These are phyloP conservation scores for Ochropleura leucogaster DNA, from an alignment of 2,888 invertebrate species.

Conservation along the genomic window DNA sequence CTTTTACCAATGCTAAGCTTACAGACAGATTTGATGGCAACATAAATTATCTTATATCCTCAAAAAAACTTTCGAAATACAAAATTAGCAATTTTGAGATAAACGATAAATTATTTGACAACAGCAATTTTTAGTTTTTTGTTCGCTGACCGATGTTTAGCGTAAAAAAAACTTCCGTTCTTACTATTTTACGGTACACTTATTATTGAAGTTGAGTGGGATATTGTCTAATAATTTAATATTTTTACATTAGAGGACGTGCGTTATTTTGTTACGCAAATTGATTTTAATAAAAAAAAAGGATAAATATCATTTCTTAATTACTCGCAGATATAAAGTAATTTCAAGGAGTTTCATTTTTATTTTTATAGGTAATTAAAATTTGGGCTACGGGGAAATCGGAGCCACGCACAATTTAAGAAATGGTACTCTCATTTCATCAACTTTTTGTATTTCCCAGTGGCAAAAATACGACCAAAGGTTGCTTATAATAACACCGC, in stretches of 20 bases:
- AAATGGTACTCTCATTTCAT: neutral
- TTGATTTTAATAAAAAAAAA: neutral
- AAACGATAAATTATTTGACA: too few relatives aligned
- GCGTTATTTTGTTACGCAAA: neutral
- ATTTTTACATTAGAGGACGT: neutral
- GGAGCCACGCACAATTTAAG: neutral
- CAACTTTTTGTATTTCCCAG: slow-evolving; percentile 16
- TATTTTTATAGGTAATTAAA: neutral
- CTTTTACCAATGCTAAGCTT: neutral
- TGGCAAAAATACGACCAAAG: slow-evolving; percentile 12
- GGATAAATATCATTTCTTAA: neutral
- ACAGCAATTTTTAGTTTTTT: neutral
- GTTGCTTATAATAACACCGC: neutral
- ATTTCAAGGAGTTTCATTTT: slow-evolving; percentile 3
- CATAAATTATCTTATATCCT: neutral
- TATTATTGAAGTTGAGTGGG: too few relatives aligned
- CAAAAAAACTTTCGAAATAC: neutral
- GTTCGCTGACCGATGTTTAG: neutral
- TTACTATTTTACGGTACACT: neutral
- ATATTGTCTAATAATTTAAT: too few relatives aligned
- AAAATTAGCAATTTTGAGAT: neutral
- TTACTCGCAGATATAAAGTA: neutral
- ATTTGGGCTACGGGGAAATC: slow-evolving; percentile 2
- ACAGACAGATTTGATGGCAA: neutral
- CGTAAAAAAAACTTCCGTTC: neutral